These are phyloP conservation scores for Aphelenchoides besseyi DNA, from an alignment of 1,140 invertebrate genomes.

Conservation along the genomic window DNA sequence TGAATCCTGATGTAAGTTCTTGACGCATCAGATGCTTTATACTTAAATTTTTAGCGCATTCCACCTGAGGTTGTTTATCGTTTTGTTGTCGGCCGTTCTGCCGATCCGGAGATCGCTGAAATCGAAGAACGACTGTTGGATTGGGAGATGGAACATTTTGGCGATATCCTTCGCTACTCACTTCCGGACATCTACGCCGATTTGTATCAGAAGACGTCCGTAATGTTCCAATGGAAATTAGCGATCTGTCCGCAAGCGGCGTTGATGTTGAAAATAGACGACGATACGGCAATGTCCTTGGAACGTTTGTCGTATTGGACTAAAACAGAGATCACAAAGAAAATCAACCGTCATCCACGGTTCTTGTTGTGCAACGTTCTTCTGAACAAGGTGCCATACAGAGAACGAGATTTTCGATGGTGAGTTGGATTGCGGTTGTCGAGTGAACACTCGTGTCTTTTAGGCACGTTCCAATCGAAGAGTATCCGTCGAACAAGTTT, in stretches of 20 bases:
- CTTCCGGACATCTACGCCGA: slow-evolving; percentile 16
- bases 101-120: neutral
- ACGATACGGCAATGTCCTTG: slow-evolving; percentile 8
- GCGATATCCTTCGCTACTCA: neutral
- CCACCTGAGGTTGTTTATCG: neutral
- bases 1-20: neutral
- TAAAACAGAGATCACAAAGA: neutral
- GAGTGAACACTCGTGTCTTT: neutral
- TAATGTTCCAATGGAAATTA: slow-evolving; percentile 7
- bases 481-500: neutral
- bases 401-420: neutral
- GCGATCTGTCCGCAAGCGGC: neutral
- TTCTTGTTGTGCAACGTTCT: slow-evolving; percentile 3
- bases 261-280: slow-evolving; percentile 13
- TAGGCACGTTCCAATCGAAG: slow-evolving; percentile 10
- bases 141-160: neutral
- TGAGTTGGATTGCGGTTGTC: neutral
- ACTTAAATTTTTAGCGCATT: neutral
- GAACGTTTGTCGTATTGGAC: slow-evolving; percentile 11
- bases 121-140: neutral
- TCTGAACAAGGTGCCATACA: neutral
- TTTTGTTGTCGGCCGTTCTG: neutral
- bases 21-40: neutral
- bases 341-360: neutral
- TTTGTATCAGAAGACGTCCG: slow-evolving; percentile 8